Base-by-base conservation (phyloP, 1,140 invertebrate genomes). In the Hylaeus volcanicus region DNA sequence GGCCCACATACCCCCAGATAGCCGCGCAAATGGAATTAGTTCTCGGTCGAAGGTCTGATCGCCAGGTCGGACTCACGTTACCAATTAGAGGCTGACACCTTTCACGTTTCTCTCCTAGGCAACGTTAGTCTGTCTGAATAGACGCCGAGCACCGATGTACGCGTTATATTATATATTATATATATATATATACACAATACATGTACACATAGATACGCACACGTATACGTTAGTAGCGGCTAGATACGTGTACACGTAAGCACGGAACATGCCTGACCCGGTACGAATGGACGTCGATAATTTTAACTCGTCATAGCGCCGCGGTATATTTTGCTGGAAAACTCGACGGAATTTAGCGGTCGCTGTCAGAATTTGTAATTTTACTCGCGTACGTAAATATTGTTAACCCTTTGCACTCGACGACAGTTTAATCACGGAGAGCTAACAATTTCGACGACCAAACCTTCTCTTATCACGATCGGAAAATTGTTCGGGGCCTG, bases 21-120 rank as follows among this genome's bases (percentile, higher is more conserved):
- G n/a, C 26, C 1, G 39, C 3, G 5, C 37, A 70, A 79, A 85
- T 61, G 72, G 53, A 77, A 86, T 86, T 83, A 61, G 39, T 73
- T 74, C 53, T 71, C 66, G 55, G 48, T 71, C 48, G 76, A 79
- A 72, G 81, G 63, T 68, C 45, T 77, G 74, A 81, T 86, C 74
- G 76, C 45, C 68, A 58, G 61, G 51, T 51, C 41, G 48, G 66
- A 78, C 51, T 86, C 55, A 55, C 60, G 53, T 85, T 85, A 72
- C 64, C 73, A 86, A 86, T 86, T 86, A 85, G 65, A 63, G 56
- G 12, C 51, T 72, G 81, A 79, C 61, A 79, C 64, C 63, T 69
- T 82, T 82, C 58, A 82, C 11, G 56, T 15, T 45, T 66, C 12
- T 61, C 60, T 61, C 53, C 12, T 56, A 26, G 66, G 43, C 56